Evolutionary conservation across 92 coral and sea anemone species (phyloP).

Genomic region (Palythoa grandiflora): DNA sequence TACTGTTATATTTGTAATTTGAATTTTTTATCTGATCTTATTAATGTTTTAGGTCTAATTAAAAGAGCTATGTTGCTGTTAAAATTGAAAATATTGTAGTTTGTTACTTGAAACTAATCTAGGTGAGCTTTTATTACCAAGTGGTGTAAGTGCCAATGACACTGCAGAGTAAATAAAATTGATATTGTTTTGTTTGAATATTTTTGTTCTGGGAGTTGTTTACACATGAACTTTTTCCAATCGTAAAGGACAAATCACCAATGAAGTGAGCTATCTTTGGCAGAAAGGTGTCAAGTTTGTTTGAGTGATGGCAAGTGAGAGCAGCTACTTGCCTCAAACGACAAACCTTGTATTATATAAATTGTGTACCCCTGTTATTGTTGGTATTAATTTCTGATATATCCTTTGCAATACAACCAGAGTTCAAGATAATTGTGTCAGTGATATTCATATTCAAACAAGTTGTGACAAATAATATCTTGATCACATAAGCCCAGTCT

Average conservation of each 20-base stretch:
- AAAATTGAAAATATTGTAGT: too few relatives aligned
- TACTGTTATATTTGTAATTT: constrained; percentile 10
- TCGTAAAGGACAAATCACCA: too few relatives aligned
- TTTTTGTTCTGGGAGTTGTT: too few relatives aligned
- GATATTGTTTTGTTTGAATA: too few relatives aligned
- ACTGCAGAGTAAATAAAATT: too few relatives aligned
- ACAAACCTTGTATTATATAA: not conserved
- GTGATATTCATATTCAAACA: not conserved
- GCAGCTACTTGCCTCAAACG: not conserved
- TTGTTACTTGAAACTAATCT: not conserved
- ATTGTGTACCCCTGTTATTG: not conserved
- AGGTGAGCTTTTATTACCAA: too few relatives aligned
- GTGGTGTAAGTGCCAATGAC: too few relatives aligned
- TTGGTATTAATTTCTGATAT: not conserved
- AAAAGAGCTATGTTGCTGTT: not conserved
- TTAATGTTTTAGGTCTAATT: not conserved
- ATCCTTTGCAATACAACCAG: not conserved
- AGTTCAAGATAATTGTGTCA: not conserved
- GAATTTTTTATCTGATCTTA: constrained; percentile 1
- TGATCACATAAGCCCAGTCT: not conserved
- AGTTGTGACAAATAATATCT: not conserved
- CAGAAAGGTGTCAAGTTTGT: too few relatives aligned
- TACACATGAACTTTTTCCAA: too few relatives aligned
- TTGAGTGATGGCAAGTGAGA: too few relatives aligned
- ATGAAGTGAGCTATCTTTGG: too few relatives aligned